Conservation (phyloP, 2,113 vertebrate species). For the Sturnus vulgaris region DNA sequence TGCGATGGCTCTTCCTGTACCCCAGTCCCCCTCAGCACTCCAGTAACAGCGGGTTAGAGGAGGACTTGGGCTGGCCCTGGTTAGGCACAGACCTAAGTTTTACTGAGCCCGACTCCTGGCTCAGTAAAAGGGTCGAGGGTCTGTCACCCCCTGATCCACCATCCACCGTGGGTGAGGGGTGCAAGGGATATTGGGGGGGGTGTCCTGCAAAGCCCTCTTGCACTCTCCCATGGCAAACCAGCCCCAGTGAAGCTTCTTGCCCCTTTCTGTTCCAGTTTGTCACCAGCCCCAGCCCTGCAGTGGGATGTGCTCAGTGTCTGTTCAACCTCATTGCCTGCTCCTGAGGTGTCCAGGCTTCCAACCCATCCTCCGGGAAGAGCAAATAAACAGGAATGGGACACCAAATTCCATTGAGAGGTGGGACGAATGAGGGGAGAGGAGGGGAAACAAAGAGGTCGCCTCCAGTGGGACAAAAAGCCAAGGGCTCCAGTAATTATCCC, state of each 20-base stretch:
- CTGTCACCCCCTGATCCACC: neutral
- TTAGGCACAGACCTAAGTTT: neutral
- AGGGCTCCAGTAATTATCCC: neutral
- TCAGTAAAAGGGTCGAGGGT: neutral
- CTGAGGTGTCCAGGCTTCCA: neutral
- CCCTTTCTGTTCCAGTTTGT: neutral
- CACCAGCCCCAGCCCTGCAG: neutral
- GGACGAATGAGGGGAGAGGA: neutral
- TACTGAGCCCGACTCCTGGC: neutral
- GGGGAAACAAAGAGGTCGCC: neutral
- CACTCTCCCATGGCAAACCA: neutral
- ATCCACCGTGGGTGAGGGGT: neutral
- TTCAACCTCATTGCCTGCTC: neutral
- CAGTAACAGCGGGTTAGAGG: neutral
- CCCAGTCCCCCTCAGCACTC: neutral
- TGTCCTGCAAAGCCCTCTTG: neutral
- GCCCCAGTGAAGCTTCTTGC: neutral
- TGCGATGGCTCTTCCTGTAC: neutral
- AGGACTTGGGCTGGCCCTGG: neutral
- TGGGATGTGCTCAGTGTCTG: neutral
- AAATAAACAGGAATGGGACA: neutral
- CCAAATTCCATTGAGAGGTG: neutral
- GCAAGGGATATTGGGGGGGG: rapidly evolving
- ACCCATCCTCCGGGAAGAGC: neutral
- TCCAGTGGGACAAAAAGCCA: neutral